phyloP scores from a whole-genome alignment of 2,888 invertebrate species.

The Quadriops clusia region DNA sequence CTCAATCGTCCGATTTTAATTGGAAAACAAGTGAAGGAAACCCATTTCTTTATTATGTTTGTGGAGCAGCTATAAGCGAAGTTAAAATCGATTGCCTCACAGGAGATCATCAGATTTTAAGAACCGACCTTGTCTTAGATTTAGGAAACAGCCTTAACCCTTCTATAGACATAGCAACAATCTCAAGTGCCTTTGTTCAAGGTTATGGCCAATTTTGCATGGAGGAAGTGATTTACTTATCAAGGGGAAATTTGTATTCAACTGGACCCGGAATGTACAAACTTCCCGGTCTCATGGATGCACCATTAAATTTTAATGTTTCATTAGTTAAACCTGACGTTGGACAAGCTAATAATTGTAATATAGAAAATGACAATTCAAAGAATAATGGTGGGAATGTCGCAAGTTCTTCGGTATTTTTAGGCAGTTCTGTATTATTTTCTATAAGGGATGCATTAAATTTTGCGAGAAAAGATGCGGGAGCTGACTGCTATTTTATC shows the following conservation, averaged over 20 bases:
- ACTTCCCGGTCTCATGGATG: conserved; percentile 84
- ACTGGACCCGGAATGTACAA: conserved; percentile 91
- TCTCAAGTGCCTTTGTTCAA: conserved; percentile 91
- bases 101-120: conserved; percentile 80
- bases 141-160: conserved; percentile 74
- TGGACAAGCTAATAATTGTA: conserved; percentile 89
- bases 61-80: conserved; percentile 74
- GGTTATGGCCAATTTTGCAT: conserved; percentile 87
- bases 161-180: conserved; percentile 92
- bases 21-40: conserved; percentile 57
- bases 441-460: conserved; percentile 82
- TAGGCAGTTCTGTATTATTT: conserved; percentile 79
- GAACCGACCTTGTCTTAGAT: conserved; percentile 94
- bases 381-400: conserved; percentile 53
- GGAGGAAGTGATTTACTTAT: conserved; percentile 81
- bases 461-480: conserved; percentile 63
- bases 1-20: conserved; percentile 58
- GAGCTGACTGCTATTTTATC: conserved; percentile 42
- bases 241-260: conserved; percentile 68
- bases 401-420: conserved; percentile 89
- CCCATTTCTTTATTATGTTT: conserved; percentile 75
- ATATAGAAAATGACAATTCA: conserved; percentile 1
- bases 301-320: conserved; percentile 86
- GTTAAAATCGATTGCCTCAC: conserved; percentile 91
- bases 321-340: conserved; percentile 79